A percentile compares a stretch with the other conserved stretches of the same genome.
Evolutionary conservation across 2,888 invertebrate genomes (phyloP).

Genomic region (Gortyna flavago): DNA sequence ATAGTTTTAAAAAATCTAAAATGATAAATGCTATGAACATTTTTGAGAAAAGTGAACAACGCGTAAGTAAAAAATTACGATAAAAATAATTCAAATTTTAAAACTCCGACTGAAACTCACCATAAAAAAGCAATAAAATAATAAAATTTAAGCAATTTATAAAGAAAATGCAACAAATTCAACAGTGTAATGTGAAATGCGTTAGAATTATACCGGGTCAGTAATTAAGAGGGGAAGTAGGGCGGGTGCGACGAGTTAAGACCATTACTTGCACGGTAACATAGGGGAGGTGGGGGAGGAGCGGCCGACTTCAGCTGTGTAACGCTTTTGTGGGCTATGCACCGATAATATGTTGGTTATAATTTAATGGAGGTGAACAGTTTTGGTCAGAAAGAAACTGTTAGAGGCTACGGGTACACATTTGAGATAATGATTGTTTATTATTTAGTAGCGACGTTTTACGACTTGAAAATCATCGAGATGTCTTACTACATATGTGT

Average conservation of each 20-base stretch:
- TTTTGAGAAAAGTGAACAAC: neutral
- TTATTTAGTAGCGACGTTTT: neutral
- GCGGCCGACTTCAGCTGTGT: constrained; percentile 21
- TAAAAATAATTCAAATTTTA: neutral
- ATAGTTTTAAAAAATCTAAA: no score
- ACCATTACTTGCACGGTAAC: constrained; percentile 53
- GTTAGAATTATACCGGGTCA: constrained; percentile 50
- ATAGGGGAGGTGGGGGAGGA: neutral
- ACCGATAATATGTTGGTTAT: constrained; percentile 18
- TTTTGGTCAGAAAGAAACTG: neutral
- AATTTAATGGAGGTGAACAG: neutral
- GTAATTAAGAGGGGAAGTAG: constrained; percentile 62
- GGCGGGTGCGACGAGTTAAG: constrained; percentile 57
- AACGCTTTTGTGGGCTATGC: constrained; percentile 35
- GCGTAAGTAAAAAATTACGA: neutral
- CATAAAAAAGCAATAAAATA: neutral
- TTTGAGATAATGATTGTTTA: neutral
- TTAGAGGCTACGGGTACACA: no score
- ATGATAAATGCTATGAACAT: neutral
- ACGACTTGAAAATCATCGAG: neutral
- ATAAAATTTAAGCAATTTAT: neutral
- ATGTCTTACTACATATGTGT: neutral
- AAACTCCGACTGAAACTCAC: neutral
- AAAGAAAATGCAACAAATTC: constrained; percentile 21
- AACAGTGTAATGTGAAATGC: constrained; percentile 19